Evolutionary conservation across 2,888 invertebrate genomes (phyloP).

Genomic region (Scaptomyza tumidula): DNA sequence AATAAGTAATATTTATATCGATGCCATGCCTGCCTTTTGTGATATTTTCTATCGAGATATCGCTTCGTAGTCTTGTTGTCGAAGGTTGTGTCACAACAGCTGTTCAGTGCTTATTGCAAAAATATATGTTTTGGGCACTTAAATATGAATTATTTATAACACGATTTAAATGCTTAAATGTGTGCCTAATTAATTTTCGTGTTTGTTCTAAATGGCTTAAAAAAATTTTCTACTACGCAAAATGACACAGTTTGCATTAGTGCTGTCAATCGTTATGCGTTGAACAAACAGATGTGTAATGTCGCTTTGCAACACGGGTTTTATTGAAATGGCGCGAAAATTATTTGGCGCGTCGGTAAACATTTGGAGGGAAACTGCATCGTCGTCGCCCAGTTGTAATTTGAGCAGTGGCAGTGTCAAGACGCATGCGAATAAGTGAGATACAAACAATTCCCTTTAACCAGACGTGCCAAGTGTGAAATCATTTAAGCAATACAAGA

Average conservation of each 20-base stretch:
- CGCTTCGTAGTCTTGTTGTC: constrained; percentile 14
- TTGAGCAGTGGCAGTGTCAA: constrained; percentile 74
- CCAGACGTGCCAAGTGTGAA: constrained; percentile 64
- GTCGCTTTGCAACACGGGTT: constrained; percentile 20
- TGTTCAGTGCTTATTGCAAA: constrained; percentile 4
- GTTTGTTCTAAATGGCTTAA: neutral
- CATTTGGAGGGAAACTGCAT: constrained; percentile 82
- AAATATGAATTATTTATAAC: neutral
- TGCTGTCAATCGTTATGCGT: constrained; percentile 29
- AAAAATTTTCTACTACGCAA: constrained; percentile 32
- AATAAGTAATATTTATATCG: neutral
- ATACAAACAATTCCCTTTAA: constrained; percentile 20
- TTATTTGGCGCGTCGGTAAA: constrained; percentile 71
- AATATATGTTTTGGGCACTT: neutral
- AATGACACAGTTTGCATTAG: constrained; percentile 27
- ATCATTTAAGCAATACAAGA: constrained; percentile 25
- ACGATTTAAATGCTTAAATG: neutral
- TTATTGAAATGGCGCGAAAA: constrained; percentile 72
- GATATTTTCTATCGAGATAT: constrained; percentile 22
- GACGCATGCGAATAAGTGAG: constrained; percentile 64
- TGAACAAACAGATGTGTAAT: constrained; percentile 38
- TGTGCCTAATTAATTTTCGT: neutral
- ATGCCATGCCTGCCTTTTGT: neutral
- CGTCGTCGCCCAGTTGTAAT: constrained; percentile 77
- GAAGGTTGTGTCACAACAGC: constrained; percentile 28